Conservation (phyloP, 1,140 invertebrate species). For the Zaprionus nigranus region DNA sequence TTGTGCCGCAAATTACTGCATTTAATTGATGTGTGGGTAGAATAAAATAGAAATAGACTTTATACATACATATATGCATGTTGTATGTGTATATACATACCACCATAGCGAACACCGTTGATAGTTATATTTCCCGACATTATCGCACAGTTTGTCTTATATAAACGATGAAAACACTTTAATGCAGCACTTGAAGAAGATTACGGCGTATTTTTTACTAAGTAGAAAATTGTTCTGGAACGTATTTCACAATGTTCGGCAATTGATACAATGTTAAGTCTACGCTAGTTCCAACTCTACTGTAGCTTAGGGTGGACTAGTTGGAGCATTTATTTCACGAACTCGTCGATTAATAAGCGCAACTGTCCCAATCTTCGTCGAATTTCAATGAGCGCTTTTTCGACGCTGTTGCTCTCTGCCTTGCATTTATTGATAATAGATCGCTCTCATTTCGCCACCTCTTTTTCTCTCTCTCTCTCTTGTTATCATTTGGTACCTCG, state of each 20-base stretch:
- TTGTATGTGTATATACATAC: constrained; percentile 35
- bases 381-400: constrained; percentile 34
- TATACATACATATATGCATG: neutral
- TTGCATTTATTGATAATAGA: neutral
- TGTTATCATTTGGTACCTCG: neutral
- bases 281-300: constrained; percentile 34
- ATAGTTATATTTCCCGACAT: constrained; percentile 64
- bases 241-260: constrained; percentile 38
- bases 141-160: constrained; percentile 47
- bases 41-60: neutral
- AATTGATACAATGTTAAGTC: constrained; percentile 13
- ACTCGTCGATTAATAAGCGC: constrained; percentile 4
- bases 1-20: neutral
- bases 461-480: constrained; percentile 9
- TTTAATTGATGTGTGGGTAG: neutral
- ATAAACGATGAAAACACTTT: constrained; percentile 50
- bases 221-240: constrained; percentile 29
- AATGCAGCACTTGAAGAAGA: constrained; percentile 4
- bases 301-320: constrained; percentile 9
- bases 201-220: neutral
- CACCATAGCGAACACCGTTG: constrained; percentile 64
- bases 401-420: constrained; percentile 1
- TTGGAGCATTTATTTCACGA: constrained; percentile 40
- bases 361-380: constrained; percentile 23
- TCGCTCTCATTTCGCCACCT: neutral